Evolutionary conservation across 2,113 vertebrate genomes (phyloP), one percentile per base, ranked within the genome.

Genomic region (Phrynosoma platyrhinos): DNA sequence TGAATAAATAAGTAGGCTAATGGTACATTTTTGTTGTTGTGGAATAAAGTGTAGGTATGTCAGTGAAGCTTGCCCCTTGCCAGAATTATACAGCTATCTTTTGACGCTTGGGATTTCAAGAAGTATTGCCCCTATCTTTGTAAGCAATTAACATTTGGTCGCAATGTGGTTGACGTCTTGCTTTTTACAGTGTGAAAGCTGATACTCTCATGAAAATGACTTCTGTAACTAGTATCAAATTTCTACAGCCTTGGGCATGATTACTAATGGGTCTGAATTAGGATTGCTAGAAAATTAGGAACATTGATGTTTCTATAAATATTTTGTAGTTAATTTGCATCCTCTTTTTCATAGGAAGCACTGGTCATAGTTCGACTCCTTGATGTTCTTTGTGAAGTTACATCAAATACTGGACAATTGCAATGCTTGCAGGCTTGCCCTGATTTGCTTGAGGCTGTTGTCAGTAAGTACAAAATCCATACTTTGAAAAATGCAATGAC

Each of bases 361-460:
- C 92, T 98, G 91, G 97, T 97, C 36, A 97, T 97, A 8, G 94
- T 98, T 64, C 95, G 97, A 84, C 97, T 99, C 5, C 97, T 99
- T 4, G 98, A 99, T 0, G 95, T 98, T 78, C 97, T 99, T 68
- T 99, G 99, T 94, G 98, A 99, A 93, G 98, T 98, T 97, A 98
- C 98, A 2, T 98, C 98, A 0, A 97, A 95, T 88, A 95, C 87
- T 0, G 90, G 93, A 27, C 95, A 97, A 87, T 97, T 98, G 13
- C 95, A 96, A 93, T 96, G 96, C 78, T 96, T 99, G 1, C 99
- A 99, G 89, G 92, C 97, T 40, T 97, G 97, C 76, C 96, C 98
- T 27, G 97, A 96, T 87, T 94, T 99, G 88, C 95, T 99, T 40
- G 95, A 96, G 78, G 94, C 96, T 32, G 97, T 96, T 55, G 86